These are phyloP conservation scores for Cryptocheilus praepositus DNA, from an alignment of 2,888 invertebrate genomes.

Conservation along the genomic window DNA sequence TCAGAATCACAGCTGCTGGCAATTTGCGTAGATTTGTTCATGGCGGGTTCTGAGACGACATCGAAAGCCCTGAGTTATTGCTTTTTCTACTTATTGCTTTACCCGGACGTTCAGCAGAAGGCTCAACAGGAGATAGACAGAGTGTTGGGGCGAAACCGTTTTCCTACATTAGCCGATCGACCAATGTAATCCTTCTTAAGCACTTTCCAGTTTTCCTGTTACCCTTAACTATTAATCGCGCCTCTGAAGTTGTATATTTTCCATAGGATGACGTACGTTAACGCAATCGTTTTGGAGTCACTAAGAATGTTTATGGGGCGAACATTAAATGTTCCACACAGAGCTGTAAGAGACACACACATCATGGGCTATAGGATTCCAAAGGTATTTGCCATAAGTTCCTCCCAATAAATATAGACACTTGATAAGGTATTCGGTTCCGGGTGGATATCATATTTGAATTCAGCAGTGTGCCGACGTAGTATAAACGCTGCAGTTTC, in stretches of 20 bases:
- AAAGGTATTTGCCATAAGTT: slow-evolving; percentile 76
- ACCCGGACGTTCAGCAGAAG: slow-evolving; percentile 84
- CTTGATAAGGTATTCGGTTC: too few relatives aligned
- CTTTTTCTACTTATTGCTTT: slow-evolving; percentile 83
- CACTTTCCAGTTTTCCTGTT: background rate
- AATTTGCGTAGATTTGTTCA: slow-evolving; percentile 89
- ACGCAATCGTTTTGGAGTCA: slow-evolving; percentile 86
- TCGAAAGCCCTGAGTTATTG: slow-evolving; percentile 87
- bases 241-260: background rate
- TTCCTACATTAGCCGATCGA: slow-evolving; percentile 84
- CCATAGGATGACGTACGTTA: slow-evolving; percentile 87
- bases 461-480: too few relatives aligned
- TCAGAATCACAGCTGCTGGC: slow-evolving; percentile 85
- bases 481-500: too few relatives aligned
- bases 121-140: slow-evolving; percentile 87
- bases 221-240: background rate
- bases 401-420: too few relatives aligned
- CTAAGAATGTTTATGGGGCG: slow-evolving; percentile 88
- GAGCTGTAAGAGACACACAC: slow-evolving; percentile 83
- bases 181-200: slow-evolving; percentile 77
- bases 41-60: slow-evolving; percentile 92
- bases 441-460: too few relatives aligned
- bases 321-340: slow-evolving; percentile 87
- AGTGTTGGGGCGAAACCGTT: slow-evolving; percentile 82
- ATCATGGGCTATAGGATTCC: slow-evolving; percentile 85